A percentile compares a stretch with the other conserved stretches of the same genome.
Evolutionary conservation across 2,797 vertebrate species (phyloP).

Genomic region (Eremophila alpestris): DNA sequence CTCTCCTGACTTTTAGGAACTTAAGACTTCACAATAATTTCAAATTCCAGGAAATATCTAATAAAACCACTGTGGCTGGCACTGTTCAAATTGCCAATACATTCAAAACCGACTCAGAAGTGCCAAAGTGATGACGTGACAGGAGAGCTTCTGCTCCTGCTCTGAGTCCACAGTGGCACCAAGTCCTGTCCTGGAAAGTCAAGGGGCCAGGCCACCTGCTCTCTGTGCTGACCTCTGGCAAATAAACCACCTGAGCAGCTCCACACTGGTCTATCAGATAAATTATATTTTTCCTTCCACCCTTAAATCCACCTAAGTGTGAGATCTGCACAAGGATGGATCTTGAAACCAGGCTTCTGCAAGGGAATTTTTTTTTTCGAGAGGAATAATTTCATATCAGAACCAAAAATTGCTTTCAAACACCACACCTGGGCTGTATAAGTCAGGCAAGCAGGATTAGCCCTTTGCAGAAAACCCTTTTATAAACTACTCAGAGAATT

Average conservation of each 20-base stretch:
- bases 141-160: neutral
- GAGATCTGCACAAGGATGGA: neutral
- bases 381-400: neutral
- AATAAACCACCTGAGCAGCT: neutral
- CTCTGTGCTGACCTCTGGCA: neutral
- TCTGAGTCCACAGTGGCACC: neutral
- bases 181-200: neutral
- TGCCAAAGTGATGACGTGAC: neutral
- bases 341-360: neutral
- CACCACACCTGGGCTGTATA: neutral
- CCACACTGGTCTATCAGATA: neutral
- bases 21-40: constrained; percentile 17
- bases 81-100: neutral
- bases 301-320: neutral
- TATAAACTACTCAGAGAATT: neutral
- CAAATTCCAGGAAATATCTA: constrained; percentile 52
- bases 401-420: neutral
- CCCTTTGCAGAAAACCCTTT: neutral
- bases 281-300: neutral
- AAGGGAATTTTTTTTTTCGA: neutral
- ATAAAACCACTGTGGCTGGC: constrained; percentile 26
- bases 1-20: neutral
- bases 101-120: neutral
- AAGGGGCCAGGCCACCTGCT: neutral
- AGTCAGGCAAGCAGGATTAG: neutral